Evolutionary conservation across 2,888 invertebrate genomes (phyloP).

Genomic region (Blomia tropicalis): DNA sequence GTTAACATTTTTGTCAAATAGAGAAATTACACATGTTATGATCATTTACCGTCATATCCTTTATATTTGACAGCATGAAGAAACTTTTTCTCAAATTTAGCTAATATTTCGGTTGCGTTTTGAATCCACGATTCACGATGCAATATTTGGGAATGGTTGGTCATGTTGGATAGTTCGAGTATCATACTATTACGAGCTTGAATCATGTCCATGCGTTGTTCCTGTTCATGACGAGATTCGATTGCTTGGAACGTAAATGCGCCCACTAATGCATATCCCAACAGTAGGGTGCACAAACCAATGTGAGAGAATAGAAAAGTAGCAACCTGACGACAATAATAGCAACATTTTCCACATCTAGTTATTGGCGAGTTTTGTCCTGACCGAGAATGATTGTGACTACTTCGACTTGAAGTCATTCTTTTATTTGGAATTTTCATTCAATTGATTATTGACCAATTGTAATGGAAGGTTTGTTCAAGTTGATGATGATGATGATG

Average conservation of each 20-base stretch:
- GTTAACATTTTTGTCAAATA: not conserved
- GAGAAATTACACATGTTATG: not conserved
- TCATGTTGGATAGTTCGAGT: constrained; percentile 34
- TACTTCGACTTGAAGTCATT: constrained; percentile 1
- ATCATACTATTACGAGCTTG: constrained; percentile 25
- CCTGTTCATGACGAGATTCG: constrained; percentile 28
- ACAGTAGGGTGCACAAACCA: constrained; percentile 21
- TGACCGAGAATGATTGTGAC: not conserved
- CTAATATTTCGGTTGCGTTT: constrained; percentile 45
- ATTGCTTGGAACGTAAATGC: constrained; percentile 24
- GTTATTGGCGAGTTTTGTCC: not conserved
- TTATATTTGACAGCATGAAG: constrained; percentile 66
- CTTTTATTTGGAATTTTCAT: too few relatives aligned
- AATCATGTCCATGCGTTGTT: constrained; percentile 26
- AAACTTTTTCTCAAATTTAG: constrained; percentile 43
- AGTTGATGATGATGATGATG: too few relatives aligned
- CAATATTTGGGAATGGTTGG: constrained; percentile 41
- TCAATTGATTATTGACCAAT: too few relatives aligned
- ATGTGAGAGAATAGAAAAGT: constrained; percentile 26
- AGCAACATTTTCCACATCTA: constrained; percentile 22
- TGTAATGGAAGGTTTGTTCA: too few relatives aligned
- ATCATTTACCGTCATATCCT: constrained; percentile 66
- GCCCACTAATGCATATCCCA: constrained; percentile 24
- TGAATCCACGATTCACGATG: constrained; percentile 62
- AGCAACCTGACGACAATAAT: constrained; percentile 23